A percentile compares a stretch with the other conserved stretches of the same genome.
These are phyloP conservation scores for Coptodon bakossiorum DNA, from an alignment of 2,113 vertebrate genomes.

Conservation along the genomic window DNA sequence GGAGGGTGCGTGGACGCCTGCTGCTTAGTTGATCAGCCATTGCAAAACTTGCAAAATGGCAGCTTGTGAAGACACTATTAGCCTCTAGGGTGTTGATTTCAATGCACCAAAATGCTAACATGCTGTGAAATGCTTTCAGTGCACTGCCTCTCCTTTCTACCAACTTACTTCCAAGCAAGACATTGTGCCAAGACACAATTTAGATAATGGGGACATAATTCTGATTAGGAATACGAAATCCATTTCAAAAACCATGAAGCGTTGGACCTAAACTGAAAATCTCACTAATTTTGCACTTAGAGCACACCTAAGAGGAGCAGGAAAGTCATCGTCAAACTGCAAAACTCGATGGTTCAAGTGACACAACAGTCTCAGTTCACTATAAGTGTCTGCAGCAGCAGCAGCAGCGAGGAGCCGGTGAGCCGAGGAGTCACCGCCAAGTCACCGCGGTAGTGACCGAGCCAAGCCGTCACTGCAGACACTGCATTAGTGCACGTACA, in stretches of 20 bases:
- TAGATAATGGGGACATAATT: neutral
- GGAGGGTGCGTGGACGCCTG: conserved; percentile 2
- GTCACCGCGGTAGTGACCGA: conserved; percentile 11
- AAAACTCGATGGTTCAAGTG: neutral
- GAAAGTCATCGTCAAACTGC: neutral
- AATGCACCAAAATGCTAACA: neutral
- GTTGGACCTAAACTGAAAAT: neutral
- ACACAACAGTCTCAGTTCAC: neutral
- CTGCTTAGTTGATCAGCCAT: conserved; percentile 13
- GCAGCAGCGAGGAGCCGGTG: neutral
- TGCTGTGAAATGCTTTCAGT: neutral
- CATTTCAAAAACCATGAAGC: neutral
- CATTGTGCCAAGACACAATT: neutral
- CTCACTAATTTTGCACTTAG: neutral
- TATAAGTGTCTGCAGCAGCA: neutral
- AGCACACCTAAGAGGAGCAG: neutral
- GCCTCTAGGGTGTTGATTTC: neutral
- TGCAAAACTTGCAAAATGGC: neutral
- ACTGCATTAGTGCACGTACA: neutral
- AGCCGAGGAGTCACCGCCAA: conserved; percentile 20
- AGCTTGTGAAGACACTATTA: neutral
- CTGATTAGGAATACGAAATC: neutral
- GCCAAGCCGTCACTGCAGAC: conserved; percentile 3
- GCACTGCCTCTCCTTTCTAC: neutral
- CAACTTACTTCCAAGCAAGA: neutral